Evolutionary conservation across 2,888 invertebrate genomes (phyloP).

Genomic region (Apamea anceps): DNA sequence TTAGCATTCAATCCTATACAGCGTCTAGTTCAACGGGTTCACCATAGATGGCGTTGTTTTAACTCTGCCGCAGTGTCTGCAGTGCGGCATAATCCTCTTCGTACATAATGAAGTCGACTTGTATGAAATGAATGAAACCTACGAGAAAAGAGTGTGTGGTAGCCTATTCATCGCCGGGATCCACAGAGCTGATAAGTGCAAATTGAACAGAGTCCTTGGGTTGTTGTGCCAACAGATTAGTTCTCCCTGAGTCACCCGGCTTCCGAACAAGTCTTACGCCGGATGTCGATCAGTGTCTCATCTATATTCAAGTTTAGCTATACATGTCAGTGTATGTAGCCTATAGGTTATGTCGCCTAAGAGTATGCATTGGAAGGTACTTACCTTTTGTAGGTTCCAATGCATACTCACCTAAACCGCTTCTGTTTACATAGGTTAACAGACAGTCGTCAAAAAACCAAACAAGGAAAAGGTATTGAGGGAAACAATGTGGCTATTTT

Average conservation of each 20-base stretch:
- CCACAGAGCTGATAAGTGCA: background rate
- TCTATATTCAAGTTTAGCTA: background rate
- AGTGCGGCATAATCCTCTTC: background rate
- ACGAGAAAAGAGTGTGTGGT: background rate
- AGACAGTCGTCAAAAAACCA: background rate
- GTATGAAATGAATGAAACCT: background rate
- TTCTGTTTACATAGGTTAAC: background rate
- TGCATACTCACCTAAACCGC: background rate
- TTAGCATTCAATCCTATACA: background rate
- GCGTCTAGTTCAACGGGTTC: constrained; percentile 2
- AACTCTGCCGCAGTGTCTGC: background rate
- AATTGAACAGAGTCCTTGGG: background rate
- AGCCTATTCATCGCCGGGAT: background rate
- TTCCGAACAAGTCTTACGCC: background rate
- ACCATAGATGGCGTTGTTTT: constrained; percentile 18
- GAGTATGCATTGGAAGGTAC: too few relatives aligned
- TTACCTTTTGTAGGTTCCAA: background rate
- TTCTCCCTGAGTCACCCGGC: background rate
- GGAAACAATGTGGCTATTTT: constrained; percentile 13
- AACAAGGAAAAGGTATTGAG: background rate
- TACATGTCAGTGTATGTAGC: background rate
- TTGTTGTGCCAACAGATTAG: background rate
- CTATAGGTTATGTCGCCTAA: too few relatives aligned
- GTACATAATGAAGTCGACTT: background rate
- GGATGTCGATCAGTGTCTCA: background rate